Base-by-base conservation (phyloP, 2,888 invertebrate genomes). In the Sarcophaga variegata region DNA sequence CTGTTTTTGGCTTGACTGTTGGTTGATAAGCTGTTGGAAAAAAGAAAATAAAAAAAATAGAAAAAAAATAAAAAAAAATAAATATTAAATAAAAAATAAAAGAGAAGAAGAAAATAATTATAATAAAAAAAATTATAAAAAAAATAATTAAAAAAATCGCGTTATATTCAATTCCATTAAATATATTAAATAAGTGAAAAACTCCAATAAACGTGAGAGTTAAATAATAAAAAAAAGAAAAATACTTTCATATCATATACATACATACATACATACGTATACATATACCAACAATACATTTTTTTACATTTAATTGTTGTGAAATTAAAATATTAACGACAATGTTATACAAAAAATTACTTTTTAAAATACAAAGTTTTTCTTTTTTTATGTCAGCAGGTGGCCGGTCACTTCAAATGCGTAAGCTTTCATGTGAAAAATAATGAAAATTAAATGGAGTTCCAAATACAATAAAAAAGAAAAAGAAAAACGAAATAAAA, bases 21-120 rank as follows among this genome's bases (percentile, higher is more conserved):
- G 66, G 62, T 72, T 69, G 66, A n/a, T 75, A 49, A 62, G 67
- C 60, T 72, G 80, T 67, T 82, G 64, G 71, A 49, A 67, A 78
- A 72, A 47, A 64, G 71, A 71, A 66, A 77, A 66, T 60, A n/a
- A 76, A 45, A 76, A 17, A 17, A n/a, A 10, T 14, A 4, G 6
- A 4, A 59, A 17, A 59, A 59, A n/a, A 59, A 59, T 1, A 4
- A 59, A 59, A 59, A 17, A 77, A 63, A 70, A 63, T 37, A 17
- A 14, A 37, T 37, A 54, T 70, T 76, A 64, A 76, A 45, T 71
- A 70, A 82, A 27, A 70, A 74, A 37, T 10, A 37, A 10, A 37
- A 37, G 2, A 37, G 37, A 37, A 37, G 2, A 37, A 62, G 37
- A 37, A 81, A 75, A 47, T 79, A 63, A 45, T 59, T 22, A 37